Percentiles rank a stretch among this genome's conserved stretches.
phyloP scores from a whole-genome alignment of 2,113 vertebrate species.

The Brienomyrus longianalis region DNA sequence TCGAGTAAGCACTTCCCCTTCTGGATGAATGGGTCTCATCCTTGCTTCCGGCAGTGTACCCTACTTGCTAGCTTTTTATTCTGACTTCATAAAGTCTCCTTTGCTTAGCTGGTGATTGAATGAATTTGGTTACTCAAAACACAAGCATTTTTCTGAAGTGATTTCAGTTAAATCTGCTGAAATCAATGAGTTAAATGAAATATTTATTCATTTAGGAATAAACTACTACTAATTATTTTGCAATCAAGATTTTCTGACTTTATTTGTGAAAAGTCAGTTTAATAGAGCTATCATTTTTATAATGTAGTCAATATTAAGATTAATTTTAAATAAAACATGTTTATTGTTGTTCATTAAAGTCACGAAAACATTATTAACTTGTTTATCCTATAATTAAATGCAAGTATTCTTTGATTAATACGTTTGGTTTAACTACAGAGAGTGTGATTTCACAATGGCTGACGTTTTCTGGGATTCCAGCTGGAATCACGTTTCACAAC shows the following conservation, averaged over 20 bases:
- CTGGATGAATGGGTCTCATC: neutral
- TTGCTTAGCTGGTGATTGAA: neutral
- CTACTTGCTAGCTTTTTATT: neutral
- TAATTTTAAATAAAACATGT: neutral
- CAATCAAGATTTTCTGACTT: neutral
- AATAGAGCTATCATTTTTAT: neutral
- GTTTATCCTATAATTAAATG: too few relatives aligned
- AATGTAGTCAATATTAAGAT: neutral
- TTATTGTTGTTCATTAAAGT: neutral
- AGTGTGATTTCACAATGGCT: neutral
- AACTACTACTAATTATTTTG: neutral
- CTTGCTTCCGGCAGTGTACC: neutral
- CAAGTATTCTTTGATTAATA: neutral
- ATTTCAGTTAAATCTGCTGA: neutral
- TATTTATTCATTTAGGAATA: neutral
- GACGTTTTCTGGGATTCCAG: neutral
- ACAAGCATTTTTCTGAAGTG: neutral
- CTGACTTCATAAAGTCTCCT: neutral
- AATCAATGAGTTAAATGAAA: neutral
- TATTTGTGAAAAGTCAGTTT: neutral
- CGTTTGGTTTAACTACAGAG: neutral
- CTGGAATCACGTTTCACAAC: neutral
- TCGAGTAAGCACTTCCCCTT: neutral
- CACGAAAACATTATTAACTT: too few relatives aligned
- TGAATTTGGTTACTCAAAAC: neutral